Evolutionary conservation across 2,113 vertebrate genomes (phyloP).

Genomic region (human (Homo sapiens)): GRCh38 chr12:49985501-49986000

Average conservation of each 20-base stretch:
- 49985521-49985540: background rate
- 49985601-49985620: conserved; percentile 28
- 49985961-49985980: conserved; percentile 40
- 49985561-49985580: background rate
- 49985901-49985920: conserved; percentile 69
- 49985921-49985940: conserved; percentile 67
- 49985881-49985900: conserved; percentile 50
- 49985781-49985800: conserved; percentile 26
- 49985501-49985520: background rate
- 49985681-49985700: conserved; percentile 1
- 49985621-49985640: conserved; percentile 18
- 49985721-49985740: conserved; percentile 32
- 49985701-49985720: conserved; percentile 38
- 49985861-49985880: conserved; percentile 69
- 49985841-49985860: conserved; percentile 54
- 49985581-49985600: conserved; percentile 31
- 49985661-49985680: conserved; percentile 30
- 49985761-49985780: conserved; percentile 50
- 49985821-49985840: conserved; percentile 32
- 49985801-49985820: conserved; percentile 49
- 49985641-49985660: conserved; percentile 24
- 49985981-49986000: conserved; percentile 62
- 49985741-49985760: background rate
- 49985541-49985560: conserved; percentile 3
- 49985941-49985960: conserved; percentile 51